Evolutionary conservation across 92 coral and sea anemone genomes (phyloP), one percentile per base, ranked within the genome.

Genomic region (Epizoanthus scotinus): DNA sequence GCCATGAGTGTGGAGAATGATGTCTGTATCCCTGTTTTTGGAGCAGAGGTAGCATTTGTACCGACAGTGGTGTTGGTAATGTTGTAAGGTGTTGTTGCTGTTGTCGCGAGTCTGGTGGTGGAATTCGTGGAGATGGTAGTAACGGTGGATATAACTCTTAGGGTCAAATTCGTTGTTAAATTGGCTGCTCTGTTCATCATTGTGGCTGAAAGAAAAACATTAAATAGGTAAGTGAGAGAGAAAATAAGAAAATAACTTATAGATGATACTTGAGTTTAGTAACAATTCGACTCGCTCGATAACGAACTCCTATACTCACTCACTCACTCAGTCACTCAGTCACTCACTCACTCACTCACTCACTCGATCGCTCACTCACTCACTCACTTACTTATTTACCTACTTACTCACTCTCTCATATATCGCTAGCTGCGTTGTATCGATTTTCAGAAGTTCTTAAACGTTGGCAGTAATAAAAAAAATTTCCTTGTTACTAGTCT

Each of bases 1-100:
- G 94, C 94, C 86, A 90, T 84, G 8, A 31, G 18, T 8, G 59
- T 24, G 17, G 81, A 75, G 53, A 58, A 14, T 36, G 36, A 1
- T 9, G 26, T 38, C 22, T 6, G 27, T 13, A 17, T n/a, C 21
- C 40, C 40, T 3, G 40, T 34, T 34, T 6, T 31, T 17, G 38
- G 67, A 1, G 29, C 9, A 28, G 47, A 9, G 21, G 56, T 44
- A 55, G 52, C 63, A 22, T 25, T 28, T 14, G 81, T 58, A 31
- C 18, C 49, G 27, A 36, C 24, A 21, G 67, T 75, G 14, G 62
- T 12, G 57, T 9, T 6, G 3, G 81, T 17, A 1, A 6, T 2
- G 67, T 34, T 75, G 68, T 58, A 7, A 18, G 56, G 6, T 13
- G 57, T 75, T 15, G 55, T 21, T 20, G 57, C 8, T 20, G 67